phyloP scores from a whole-genome alignment of 2,797 vertebrate species.

The Zalophus californianus region DNA sequence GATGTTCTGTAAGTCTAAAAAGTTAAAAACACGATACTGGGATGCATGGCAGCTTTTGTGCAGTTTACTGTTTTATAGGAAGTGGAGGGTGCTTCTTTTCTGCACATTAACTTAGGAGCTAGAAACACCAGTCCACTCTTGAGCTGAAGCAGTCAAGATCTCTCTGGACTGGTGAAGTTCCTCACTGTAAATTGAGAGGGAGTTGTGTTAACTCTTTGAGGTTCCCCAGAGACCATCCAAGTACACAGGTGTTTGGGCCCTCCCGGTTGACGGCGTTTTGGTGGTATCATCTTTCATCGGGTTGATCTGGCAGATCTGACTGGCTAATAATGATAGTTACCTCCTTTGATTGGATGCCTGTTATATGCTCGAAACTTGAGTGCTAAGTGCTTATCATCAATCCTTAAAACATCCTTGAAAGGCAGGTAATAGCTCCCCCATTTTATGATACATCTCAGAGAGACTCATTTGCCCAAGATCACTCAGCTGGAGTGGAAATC shows the following conservation, averaged over 20 bases:
- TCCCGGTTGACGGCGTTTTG: neutral
- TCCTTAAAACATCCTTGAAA: neutral
- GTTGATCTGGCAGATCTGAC: neutral
- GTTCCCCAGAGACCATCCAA: neutral
- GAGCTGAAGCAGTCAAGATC: constrained; percentile 62
- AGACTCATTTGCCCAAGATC: neutral
- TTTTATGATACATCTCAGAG: neutral
- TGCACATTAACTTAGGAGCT: neutral
- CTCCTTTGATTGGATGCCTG: neutral
- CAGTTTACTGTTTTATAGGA: neutral
- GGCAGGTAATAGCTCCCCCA: neutral
- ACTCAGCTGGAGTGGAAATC: neutral
- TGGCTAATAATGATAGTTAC: neutral
- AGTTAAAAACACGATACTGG: neutral
- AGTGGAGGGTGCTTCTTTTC: neutral
- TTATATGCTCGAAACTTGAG: neutral
- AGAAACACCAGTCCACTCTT: neutral
- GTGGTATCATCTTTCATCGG: neutral
- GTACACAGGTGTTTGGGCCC: neutral
- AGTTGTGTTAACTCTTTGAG: neutral
- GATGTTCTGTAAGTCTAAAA: constrained; percentile 7
- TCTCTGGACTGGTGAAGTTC: neutral
- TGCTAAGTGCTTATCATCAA: neutral
- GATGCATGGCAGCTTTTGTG: neutral
- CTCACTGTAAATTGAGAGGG: neutral